These are phyloP conservation scores for Pyrocoelia pectoralis DNA, from an alignment of 2,888 invertebrate species.

Conservation along the genomic window DNA sequence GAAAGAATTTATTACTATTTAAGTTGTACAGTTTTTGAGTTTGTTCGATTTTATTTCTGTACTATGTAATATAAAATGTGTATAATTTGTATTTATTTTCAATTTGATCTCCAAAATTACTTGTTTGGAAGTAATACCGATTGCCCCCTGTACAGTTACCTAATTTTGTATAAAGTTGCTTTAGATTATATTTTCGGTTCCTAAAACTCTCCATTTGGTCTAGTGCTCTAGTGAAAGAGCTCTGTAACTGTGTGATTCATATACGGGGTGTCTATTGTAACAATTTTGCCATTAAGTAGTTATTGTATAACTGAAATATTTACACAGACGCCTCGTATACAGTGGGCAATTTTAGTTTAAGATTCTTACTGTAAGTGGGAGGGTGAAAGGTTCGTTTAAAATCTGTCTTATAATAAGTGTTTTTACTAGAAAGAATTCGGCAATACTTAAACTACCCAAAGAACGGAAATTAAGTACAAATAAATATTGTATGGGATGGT, in stretches of 20 bases:
- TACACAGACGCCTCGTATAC: slow-evolving; percentile 13
- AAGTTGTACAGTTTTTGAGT: slow-evolving; percentile 38
- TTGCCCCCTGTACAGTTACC: slow-evolving; percentile 34
- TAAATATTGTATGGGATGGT: background rate
- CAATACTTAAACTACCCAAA: slow-evolving; percentile 35
- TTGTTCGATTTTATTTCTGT: slow-evolving; percentile 40
- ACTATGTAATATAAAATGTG: slow-evolving; percentile 30
- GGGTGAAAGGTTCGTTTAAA: slow-evolving; percentile 27
- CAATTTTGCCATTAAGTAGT: too few species aligned
- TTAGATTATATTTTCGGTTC: background rate
- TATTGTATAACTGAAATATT: too few species aligned
- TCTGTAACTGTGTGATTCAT: background rate
- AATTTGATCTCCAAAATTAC: slow-evolving; percentile 44
- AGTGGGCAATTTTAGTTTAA: slow-evolving; percentile 31
- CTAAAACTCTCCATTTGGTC: slow-evolving; percentile 5
- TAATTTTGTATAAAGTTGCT: slow-evolving; percentile 2
- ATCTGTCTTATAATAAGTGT: background rate
- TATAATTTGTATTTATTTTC: slow-evolving; percentile 50
- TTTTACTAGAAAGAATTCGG: slow-evolving; percentile 23
- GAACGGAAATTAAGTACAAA: slow-evolving; percentile 32
- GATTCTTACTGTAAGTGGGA: slow-evolving; percentile 37
- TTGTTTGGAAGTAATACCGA: slow-evolving; percentile 26
- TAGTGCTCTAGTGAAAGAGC: slow-evolving; percentile 3
- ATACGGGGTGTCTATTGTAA: too few species aligned
- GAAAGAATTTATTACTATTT: slow-evolving; percentile 29